phyloP scores from a whole-genome alignment of 2,113 vertebrate genomes.

The Sula dactylatra region DNA sequence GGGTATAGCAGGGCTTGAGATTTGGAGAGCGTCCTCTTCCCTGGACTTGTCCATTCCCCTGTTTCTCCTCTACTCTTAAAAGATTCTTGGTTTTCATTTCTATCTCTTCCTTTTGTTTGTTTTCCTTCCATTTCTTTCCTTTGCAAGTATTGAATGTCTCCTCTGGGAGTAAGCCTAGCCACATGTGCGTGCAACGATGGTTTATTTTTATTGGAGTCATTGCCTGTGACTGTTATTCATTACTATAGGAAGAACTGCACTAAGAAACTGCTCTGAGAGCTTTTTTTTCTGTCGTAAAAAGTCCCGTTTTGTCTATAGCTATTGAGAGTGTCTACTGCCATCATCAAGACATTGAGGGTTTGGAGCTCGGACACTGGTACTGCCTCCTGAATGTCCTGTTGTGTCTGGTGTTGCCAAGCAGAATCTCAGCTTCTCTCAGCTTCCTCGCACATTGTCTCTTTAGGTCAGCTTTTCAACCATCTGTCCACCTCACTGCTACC shows the following conservation, averaged over 20 bases:
- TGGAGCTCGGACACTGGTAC: background rate
- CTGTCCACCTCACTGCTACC: background rate
- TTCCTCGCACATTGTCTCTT: background rate
- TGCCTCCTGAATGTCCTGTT: background rate
- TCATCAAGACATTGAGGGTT: background rate
- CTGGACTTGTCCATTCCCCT: background rate
- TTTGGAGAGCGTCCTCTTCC: background rate
- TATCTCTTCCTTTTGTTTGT: constrained; percentile 42
- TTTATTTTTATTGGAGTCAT: constrained; percentile 58
- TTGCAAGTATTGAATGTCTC: constrained; percentile 37
- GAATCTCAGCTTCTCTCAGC: background rate
- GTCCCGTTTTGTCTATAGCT: constrained; percentile 12
- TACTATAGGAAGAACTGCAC: constrained; percentile 46
- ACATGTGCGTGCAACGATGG: constrained; percentile 6
- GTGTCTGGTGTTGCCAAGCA: background rate
- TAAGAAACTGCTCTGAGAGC: background rate
- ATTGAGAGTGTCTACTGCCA: background rate
- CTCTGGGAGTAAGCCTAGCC: constrained; percentile 18
- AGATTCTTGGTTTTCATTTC: constrained; percentile 28
- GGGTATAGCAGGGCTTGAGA: background rate
- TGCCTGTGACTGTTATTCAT: constrained; percentile 47
- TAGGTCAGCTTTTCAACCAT: background rate
- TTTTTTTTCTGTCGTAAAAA: background rate
- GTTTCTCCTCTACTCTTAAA: constrained; percentile 4
- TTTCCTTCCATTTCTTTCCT: constrained; percentile 47